Base-by-base conservation (phyloP, 2,113 vertebrate genomes). In the Xiphophorus hellerii region DNA sequence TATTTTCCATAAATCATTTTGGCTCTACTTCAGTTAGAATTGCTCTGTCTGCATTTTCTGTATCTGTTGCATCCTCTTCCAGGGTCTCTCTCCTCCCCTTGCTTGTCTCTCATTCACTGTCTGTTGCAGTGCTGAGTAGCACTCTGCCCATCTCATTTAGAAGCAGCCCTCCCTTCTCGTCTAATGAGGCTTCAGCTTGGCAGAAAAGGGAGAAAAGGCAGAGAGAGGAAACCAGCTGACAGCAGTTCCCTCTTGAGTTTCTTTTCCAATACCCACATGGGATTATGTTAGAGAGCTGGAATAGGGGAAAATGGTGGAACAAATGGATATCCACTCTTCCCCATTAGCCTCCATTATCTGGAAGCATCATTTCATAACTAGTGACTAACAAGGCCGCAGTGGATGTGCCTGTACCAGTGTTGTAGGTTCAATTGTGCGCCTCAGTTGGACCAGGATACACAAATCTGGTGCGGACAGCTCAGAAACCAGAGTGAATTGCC, bases 131-230 rank as follows among this genome's bases (percentile, higher is more conserved):
- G 80, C 85, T 87, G 86, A 91, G 83, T 85, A 92, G 90, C 90
- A 90, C 86, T 89, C 80, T 85, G 86, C 84, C 86, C 80, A 73
- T 86, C 87, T 89, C 81, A 87, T 88, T 93, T 87, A 91, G 83
- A 86, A 80, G 73, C 88, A 92, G 83, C 82, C 81, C 90, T 89
- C 92, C 90, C 87, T 89, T 88, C 84, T 76, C 79, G 82, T 83
- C 82, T 93, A 94, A 94, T 93, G 89, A 94, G 90, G 78, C 85
- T 87, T 83, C 87, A 74, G 89, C 93, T 91, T 94, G 88, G 91
- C 92, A 92, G 88, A 68, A 77, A 77, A 82, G 72, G 75, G 73
- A 78, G 80, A 79, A 78, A 80, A 88, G 74, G 82, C 67, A 84
- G 82, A 60, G 78, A 81, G 83, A 76, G 71, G 83, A 87, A 77